Evolutionary conservation across 2,113 vertebrate species (phyloP).

Genomic region (Corydoras maculifer): DNA sequence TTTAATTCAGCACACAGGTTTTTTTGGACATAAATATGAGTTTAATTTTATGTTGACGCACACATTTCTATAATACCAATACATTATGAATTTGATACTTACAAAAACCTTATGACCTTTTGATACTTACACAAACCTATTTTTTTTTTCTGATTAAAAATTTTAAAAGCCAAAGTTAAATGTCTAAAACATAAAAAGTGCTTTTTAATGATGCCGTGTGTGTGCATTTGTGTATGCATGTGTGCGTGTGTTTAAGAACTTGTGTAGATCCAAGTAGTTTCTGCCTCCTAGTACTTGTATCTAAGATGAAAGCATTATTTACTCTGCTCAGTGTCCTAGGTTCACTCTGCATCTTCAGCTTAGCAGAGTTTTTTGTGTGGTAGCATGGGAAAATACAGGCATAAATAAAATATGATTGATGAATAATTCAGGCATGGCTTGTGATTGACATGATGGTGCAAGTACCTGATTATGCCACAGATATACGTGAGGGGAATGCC

Average conservation of each 20-base stretch:
- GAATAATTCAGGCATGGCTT: constrained; percentile 68
- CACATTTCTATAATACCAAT: not conserved
- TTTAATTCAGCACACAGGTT: constrained; percentile 15
- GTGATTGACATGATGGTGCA: constrained; percentile 67
- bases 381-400: constrained; percentile 65
- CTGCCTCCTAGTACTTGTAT: constrained; percentile 55
- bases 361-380: constrained; percentile 63
- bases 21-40: constrained; percentile 36
- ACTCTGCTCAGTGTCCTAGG: constrained; percentile 37
- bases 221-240: too few species aligned
- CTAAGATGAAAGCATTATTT: constrained; percentile 47
- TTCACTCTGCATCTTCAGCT: constrained; percentile 44
- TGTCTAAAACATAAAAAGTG: too few species aligned
- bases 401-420: constrained; percentile 70
- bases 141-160: too few species aligned
- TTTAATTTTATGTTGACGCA: constrained; percentile 45
- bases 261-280: constrained; percentile 47
- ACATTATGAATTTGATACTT: constrained; percentile 36
- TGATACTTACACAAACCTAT: constrained; percentile 32
- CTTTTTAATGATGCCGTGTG: too few species aligned
- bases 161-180: too few species aligned
- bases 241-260: too few species aligned
- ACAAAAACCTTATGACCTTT: constrained; percentile 27
- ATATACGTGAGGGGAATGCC: constrained; percentile 61
- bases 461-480: constrained; percentile 60